Evolutionary conservation across 1,140 invertebrate genomes (phyloP).

Genomic region (Ladona fulva): DNA sequence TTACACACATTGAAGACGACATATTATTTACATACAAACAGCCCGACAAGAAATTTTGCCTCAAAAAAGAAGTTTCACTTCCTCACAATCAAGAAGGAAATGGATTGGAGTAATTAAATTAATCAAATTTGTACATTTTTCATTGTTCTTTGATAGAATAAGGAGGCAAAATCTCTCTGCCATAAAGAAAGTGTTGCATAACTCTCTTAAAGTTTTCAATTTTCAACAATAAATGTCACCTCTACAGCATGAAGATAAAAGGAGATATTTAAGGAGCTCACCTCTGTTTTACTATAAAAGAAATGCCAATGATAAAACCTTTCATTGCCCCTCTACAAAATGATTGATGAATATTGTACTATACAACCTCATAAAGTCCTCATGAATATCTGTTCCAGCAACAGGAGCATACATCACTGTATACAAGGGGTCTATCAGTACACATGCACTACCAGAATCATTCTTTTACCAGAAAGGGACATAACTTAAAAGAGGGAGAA

Average conservation of each 20-base stretch:
- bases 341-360: background rate
- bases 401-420: no score
- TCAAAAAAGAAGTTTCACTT: background rate
- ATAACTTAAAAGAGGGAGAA: slow-evolving; percentile 1
- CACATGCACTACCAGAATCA: background rate
- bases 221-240: background rate
- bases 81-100: background rate
- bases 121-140: background rate
- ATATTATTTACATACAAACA: background rate
- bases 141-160: background rate
- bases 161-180: background rate
- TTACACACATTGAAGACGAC: background rate
- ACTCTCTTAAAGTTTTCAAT: background rate
- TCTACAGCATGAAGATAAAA: background rate
- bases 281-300: no score
- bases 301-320: no score
- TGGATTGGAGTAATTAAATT: background rate
- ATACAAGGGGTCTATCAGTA: background rate
- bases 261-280: no score
- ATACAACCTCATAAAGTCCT: background rate
- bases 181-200: background rate
- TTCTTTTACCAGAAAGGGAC: background rate
- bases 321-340: no score
- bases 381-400: background rate
- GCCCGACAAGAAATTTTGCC: slow-evolving; percentile 3